Evolutionary conservation across 2,113 vertebrate genomes (phyloP), one percentile per base, ranked within the genome.

Genomic region (Siphamia tubifer): DNA sequence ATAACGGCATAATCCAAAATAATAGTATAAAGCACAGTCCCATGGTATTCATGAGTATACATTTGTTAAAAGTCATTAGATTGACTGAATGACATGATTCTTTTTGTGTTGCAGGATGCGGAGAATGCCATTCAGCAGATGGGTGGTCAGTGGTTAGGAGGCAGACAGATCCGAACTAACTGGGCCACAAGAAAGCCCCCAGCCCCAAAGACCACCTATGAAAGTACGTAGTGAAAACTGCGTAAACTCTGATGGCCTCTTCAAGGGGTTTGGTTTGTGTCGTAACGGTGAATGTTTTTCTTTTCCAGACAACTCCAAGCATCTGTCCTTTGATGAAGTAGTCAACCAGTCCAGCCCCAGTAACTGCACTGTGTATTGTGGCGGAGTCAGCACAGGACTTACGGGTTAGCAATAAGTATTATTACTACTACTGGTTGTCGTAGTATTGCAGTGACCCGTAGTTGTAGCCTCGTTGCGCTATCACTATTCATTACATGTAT

Each of bases 41-140:
- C 7, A 5, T 34, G 6, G 3, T 8, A 4, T 32, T 27, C 42
- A 44, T n/a, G n/a, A n/a, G n/a, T n/a, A n/a, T n/a, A n/a, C n/a
- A 28, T 25, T 49, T 1, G 12, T n/a, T n/a, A n/a, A n/a, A n/a
- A n/a, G 0, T 17, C 4, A 20, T n/a, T 31, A n/a, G 6, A 24
- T 16, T 15, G 2, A 16, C 27, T 11, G 8, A 23, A 34, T 73
- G 39, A 64, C 6, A 8, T 0, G 13, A 6, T 16, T 27, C 2
- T 53, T 25, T 56, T 6, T 48, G 15, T 4, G 1, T 74, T 64
- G 3, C 64, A 98, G 97, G 98, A 99, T 32, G 98, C 97, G 0
- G 97, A 99, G 90, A 98, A 97, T 0, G 97, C 98, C 45, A 99
- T 99, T 87, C 96, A 98, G 83, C 97, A 99, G 92, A 99, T 99